phyloP scores from a whole-genome alignment of 2,113 vertebrate genomes.

The Hyla sarda region DNA sequence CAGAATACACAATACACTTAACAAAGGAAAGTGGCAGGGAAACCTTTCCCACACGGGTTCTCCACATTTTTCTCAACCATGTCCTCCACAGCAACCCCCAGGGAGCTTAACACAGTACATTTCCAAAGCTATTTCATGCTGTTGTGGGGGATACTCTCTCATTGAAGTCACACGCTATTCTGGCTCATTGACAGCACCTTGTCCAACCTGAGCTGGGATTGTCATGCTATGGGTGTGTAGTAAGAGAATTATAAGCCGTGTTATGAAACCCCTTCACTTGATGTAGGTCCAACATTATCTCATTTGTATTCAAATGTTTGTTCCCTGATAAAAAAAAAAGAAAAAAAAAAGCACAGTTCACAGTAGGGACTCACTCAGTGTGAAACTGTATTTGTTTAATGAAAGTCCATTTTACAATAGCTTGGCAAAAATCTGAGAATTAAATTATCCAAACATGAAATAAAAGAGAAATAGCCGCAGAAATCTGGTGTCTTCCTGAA shows the following conservation, averaged over 20 bases:
- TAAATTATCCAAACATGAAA: slow-evolving; percentile 55
- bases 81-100: slow-evolving; percentile 14
- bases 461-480: slow-evolving; percentile 27
- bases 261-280: slow-evolving; percentile 52
- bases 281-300: slow-evolving; percentile 57
- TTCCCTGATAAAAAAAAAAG: slow-evolving; percentile 44
- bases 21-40: slow-evolving; percentile 36
- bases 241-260: slow-evolving; percentile 20
- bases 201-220: slow-evolving; percentile 45
- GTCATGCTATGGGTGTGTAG: slow-evolving; percentile 55
- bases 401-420: slow-evolving; percentile 54
- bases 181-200: slow-evolving; percentile 39
- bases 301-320: slow-evolving; percentile 56
- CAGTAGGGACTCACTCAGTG: slow-evolving; percentile 53
- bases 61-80: slow-evolving; percentile 27
- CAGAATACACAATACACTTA: slow-evolving; percentile 1
- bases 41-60: slow-evolving; percentile 41
- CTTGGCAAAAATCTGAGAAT: slow-evolving; percentile 46
- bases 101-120: slow-evolving; percentile 43
- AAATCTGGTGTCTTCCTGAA: slow-evolving; percentile 47
- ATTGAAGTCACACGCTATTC: slow-evolving; percentile 47
- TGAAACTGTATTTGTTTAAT: slow-evolving; percentile 58
- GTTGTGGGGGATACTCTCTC: slow-evolving; percentile 5
- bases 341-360: slow-evolving; percentile 49
- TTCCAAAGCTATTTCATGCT: slow-evolving; percentile 36